These are phyloP conservation scores for Antheraea pernyi DNA, from an alignment of 1,140 invertebrate genomes.

Conservation along the genomic window DNA sequence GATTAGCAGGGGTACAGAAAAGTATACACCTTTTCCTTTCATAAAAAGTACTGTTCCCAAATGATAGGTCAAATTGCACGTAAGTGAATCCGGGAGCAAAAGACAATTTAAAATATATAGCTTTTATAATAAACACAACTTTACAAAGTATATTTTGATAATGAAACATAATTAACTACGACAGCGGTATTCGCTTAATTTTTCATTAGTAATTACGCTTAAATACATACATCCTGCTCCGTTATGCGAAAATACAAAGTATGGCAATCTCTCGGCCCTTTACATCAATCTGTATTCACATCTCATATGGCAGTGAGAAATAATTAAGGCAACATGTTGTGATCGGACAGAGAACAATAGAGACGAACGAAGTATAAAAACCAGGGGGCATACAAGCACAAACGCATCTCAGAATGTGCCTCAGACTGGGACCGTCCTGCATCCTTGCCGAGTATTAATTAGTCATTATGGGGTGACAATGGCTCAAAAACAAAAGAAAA, in stretches of 20 bases:
- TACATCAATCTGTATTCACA: conserved; percentile 64
- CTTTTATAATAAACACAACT: too few relatives aligned
- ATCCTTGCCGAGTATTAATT: conserved; percentile 56
- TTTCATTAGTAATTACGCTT: not conserved
- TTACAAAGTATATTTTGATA: too few relatives aligned
- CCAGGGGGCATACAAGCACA: conserved; percentile 59
- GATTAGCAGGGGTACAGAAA: too few relatives aligned
- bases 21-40: too few relatives aligned
- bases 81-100: too few relatives aligned
- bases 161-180: too few relatives aligned
- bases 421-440: conserved; percentile 27
- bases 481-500: conserved; percentile 7
- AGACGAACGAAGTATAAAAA: conserved; percentile 64
- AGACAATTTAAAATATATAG: too few relatives aligned
- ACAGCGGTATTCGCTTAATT: too few relatives aligned
- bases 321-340: conserved; percentile 72
- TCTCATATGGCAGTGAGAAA: conserved; percentile 68
- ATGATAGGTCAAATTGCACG: too few relatives aligned
- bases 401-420: conserved; percentile 54
- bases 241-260: conserved; percentile 17
- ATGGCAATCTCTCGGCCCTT: conserved; percentile 20
- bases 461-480: conserved; percentile 69
- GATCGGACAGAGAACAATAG: conserved; percentile 73
- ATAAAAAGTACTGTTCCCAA: too few relatives aligned
- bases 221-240: not conserved